These are phyloP conservation scores for Coptodon rendalli DNA, from an alignment of 2,113 vertebrate species.

Conservation along the genomic window DNA sequence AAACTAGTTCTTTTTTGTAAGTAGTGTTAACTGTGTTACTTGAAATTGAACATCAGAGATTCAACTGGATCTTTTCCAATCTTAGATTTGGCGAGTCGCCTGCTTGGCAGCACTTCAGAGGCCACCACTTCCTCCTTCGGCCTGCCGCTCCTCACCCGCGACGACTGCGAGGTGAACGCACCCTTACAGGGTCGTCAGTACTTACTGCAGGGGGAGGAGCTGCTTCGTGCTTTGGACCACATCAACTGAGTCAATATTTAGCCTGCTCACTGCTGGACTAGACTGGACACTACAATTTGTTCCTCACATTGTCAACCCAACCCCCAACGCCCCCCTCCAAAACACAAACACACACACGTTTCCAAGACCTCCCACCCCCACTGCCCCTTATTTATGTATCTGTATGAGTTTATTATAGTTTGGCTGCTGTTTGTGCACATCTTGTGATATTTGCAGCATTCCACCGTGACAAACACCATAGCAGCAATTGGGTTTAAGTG, in stretches of 20 bases:
- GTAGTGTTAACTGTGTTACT: neutral
- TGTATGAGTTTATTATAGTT: conserved; percentile 42
- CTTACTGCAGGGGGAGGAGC: conserved; percentile 93
- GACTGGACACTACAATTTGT: conserved; percentile 84
- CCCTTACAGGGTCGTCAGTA: conserved; percentile 87
- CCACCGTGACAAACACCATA: conserved; percentile 55
- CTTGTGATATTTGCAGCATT: conserved; percentile 62
- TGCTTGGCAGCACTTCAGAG: conserved; percentile 85
- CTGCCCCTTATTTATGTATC: conserved; percentile 62
- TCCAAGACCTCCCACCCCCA: neutral
- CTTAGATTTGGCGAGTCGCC: conserved; percentile 87
- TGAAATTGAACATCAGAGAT: neutral
- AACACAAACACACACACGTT: neutral
- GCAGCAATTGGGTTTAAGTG: conserved; percentile 48
- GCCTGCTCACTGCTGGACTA: conserved; percentile 64
- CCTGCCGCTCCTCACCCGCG: conserved; percentile 88
- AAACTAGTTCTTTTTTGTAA: neutral
- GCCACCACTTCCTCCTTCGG: conserved; percentile 61
- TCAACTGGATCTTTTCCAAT: neutral
- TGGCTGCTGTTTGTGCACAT: conserved; percentile 62
- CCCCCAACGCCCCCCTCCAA: neutral
- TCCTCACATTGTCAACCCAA: conserved; percentile 71
- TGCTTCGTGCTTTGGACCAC: conserved; percentile 92
- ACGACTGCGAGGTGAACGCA: conserved; percentile 95
- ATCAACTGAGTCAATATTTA: conserved; percentile 79